Base-by-base conservation (phyloP, 2,888 invertebrate species). In the Coleophora deauratella region DNA sequence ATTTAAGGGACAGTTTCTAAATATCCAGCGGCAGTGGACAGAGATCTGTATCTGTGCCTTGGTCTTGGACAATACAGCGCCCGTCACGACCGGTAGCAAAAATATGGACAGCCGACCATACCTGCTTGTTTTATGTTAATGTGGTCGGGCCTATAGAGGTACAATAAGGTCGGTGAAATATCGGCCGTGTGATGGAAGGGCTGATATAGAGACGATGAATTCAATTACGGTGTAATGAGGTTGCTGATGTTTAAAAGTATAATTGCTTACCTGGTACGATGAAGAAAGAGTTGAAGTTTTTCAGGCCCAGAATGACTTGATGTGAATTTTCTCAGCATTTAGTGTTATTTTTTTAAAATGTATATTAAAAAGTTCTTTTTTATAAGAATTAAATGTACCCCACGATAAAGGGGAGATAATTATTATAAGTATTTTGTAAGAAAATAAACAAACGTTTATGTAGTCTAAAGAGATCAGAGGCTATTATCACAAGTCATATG, bases 101-200 rank as follows among this genome's bases (percentile, higher is more conserved):
- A 81, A 81, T 84, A 84, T 84, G 81, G 82, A 80, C 72, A 71
- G 62, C 59, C 60, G 62, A 64, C 71, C 74, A 62, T 64, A 68
- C 72, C 68, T 60, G 60, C 79, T 74, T 81, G 82, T 81, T 85
- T 81, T 85, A 85, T 85, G 84, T 80, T 78, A 84, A 85, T 85
- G 78, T 66, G 57, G 55, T 59, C 21, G 21, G 57, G 67, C 68
- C 69, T 71, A 72, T n/a, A n/a, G n/a, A n/a, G n/a, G 6, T 21
- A 21, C 3, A 21, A 6, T 21, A 21, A 4, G 21, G 40, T n/a
- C 43, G 43, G 63, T 60, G 69, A 72, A 76, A 70, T 72, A 71
- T 69, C 69, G 67, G 67, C 54, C 62, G 57, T 51, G 61, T 75
- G 81, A 82, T 81, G 72, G 69, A 72, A 71, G 64, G 69, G 63